Base-by-base conservation (phyloP, 2,797 vertebrate species). In the Fundulus diaphanus region DNA sequence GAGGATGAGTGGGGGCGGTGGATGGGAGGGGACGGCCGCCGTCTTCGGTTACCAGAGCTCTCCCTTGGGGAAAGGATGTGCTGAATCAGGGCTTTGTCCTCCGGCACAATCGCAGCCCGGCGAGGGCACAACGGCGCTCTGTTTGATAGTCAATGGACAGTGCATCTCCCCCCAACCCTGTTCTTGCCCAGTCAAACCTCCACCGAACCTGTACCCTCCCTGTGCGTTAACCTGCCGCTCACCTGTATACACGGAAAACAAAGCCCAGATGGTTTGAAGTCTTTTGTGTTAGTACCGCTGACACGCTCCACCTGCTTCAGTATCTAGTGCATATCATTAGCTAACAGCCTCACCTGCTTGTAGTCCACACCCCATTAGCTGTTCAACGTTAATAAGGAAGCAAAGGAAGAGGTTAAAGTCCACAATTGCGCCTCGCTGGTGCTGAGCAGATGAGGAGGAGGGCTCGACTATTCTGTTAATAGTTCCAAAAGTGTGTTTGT, bases 31-130 rank as follows among this genome's bases (percentile, higher is more conserved):
- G 87, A 83, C 56, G 84, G 85, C 81, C 70, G 80, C 85, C 91
- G 91, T 95, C 94, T 96, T 95, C 85, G 91, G 94, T 95, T 95
- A 95, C 95, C 92, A 94, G 87, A 88, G 85, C 84, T 89, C 90
- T 92, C 92, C 92, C 94, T 90, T 81, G 84, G 91, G 94, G 93
- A 92, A 93, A 92, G 90, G 94, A 95, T 93, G 92, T 93, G 92
- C 95, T 96, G 95, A 96, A 96, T 96, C 95, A 94, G 88, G 85
- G 90, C 95, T 96, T 96, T 96, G 95, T 96, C 93, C 90, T 57
- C 82, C 80, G 89, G 92, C 93, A 95, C 92, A 94, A 94, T 95
- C 90, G 82, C 81, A 85, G 87, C 90, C 92, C 88, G 69, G 91
- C 89, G 87, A 93, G 93, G 94, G 93, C 93, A 96, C 95, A 96